These are phyloP conservation scores for Ceratina japonica DNA, from an alignment of 1,140 invertebrate species.

Conservation along the genomic window DNA sequence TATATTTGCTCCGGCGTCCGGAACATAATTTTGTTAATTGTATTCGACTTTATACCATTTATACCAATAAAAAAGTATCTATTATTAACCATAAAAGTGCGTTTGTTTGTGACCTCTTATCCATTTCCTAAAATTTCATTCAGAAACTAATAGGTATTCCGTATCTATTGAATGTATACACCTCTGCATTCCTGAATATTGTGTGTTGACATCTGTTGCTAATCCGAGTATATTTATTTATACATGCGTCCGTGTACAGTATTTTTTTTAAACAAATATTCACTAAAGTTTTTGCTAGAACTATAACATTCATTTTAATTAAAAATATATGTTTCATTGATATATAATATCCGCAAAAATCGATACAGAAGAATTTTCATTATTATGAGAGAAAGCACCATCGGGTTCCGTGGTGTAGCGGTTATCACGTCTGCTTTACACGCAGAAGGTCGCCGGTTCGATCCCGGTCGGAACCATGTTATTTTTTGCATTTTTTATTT, in stretches of 20 bases:
- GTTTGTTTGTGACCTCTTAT: background rate
- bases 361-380: background rate
- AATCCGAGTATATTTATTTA: too few species aligned
- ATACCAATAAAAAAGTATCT: constrained; percentile 59
- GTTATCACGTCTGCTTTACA: constrained; percentile 82
- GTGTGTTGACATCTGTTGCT: background rate
- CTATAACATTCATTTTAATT: background rate
- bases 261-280: too few species aligned
- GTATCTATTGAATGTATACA: too few species aligned
- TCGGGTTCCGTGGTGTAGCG: constrained; percentile 71
- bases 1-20: constrained; percentile 41
- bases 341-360: background rate
- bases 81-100: constrained; percentile 44
- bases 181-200: too few species aligned
- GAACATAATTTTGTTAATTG: constrained; percentile 56
- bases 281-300: background rate
- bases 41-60: constrained; percentile 61
- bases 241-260: too few species aligned
- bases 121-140: background rate
- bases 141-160: background rate
- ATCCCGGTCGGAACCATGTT: constrained; percentile 87
- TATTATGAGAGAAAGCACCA: background rate
- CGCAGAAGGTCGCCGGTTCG: constrained; percentile 91
- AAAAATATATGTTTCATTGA: background rate
- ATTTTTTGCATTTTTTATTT: too few species aligned